Conservation (phyloP, 2,797 vertebrate species). For the Phataginus tetradactyla region DNA sequence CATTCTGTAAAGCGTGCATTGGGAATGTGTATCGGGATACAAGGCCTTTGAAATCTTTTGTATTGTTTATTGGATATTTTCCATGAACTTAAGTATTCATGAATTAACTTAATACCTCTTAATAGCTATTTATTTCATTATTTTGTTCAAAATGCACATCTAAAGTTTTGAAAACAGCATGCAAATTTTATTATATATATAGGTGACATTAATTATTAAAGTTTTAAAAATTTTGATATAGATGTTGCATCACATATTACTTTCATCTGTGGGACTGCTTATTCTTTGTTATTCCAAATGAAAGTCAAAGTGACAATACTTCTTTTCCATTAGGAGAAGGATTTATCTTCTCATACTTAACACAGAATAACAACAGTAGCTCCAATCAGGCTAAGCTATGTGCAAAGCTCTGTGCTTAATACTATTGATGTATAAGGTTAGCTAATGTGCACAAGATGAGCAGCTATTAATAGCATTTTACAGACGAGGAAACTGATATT, state of each 20-base stretch:
- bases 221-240: not conserved
- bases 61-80: not conserved
- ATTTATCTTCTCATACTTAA: not conserved
- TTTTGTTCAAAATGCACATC: not conserved
- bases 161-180: not conserved
- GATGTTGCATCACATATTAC: not conserved
- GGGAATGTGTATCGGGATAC: not conserved
- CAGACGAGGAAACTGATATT: not conserved
- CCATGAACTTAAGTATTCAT: not conserved
- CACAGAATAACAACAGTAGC: not conserved
- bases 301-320: not conserved
- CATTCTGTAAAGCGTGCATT: not conserved
- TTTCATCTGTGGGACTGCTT: not conserved
- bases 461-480: not conserved
- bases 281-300: not conserved
- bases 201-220: not conserved
- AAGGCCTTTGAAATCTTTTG: not conserved
- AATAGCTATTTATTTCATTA: not conserved
- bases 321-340: not conserved
- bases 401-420: not conserved
- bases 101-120: not conserved
- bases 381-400: not conserved
- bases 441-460: not conserved
- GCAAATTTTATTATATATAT: not conserved
- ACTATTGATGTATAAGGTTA: not conserved